These are phyloP conservation scores for Drosophila rellima DNA, from an alignment of 2,888 invertebrate species.

Conservation along the genomic window DNA sequence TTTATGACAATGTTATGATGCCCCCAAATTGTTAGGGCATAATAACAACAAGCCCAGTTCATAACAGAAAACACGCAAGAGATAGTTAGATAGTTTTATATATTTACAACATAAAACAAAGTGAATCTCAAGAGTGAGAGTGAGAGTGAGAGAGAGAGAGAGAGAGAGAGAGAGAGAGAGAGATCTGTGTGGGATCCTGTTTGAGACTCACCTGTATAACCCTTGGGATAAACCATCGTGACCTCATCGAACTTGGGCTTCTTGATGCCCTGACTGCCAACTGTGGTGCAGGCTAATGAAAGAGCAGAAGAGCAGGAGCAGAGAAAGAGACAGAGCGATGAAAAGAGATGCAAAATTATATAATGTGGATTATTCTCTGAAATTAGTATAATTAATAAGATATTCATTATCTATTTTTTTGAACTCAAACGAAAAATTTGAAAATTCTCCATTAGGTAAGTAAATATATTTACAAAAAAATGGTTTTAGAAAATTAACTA, in stretches of 20 bases:
- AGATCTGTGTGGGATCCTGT: background rate
- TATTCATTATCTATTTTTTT: no score
- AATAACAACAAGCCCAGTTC: conserved; percentile 69
- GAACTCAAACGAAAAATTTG: no score
- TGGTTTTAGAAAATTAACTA: no score
- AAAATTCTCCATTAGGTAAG: no score
- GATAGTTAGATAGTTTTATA: conserved; percentile 10
- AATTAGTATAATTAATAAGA: background rate
- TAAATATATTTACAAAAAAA: no score
- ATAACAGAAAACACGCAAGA: conserved; percentile 76
- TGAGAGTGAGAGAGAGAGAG: conserved; percentile 1
- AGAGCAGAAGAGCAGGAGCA: background rate
- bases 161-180: background rate
- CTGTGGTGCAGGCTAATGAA: conserved; percentile 87
- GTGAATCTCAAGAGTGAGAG: background rate
- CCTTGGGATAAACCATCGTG: conserved; percentile 91
- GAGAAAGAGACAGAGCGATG: background rate
- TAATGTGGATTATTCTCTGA: background rate
- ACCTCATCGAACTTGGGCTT: conserved; percentile 90
- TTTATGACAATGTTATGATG: conserved; percentile 45
- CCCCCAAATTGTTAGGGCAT: conserved; percentile 37
- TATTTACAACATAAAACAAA: background rate
- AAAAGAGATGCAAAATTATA: background rate
- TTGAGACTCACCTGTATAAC: conserved; percentile 89
- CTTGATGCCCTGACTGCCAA: conserved; percentile 90